phyloP scores from a whole-genome alignment of 2,888 invertebrate species.

The Craniophora ligustri region DNA sequence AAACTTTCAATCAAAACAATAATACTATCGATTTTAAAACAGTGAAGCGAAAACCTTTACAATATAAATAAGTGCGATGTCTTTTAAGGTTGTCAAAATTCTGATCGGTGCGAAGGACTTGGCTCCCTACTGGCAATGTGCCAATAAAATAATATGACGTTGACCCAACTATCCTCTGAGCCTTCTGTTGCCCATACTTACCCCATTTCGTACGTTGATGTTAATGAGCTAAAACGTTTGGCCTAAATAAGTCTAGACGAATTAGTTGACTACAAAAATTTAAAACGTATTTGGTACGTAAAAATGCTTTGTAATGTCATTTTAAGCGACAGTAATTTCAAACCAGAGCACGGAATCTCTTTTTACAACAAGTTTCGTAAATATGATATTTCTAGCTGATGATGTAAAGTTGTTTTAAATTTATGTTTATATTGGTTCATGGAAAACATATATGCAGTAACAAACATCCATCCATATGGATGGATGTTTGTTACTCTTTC shows the following conservation, averaged over 20 bases:
- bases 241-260: slow-evolving; percentile 30
- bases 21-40: no score
- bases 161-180: slow-evolving; percentile 58
- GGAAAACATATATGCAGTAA: no score
- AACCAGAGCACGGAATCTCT: no score
- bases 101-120: slow-evolving; percentile 60
- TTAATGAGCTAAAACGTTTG: slow-evolving; percentile 45
- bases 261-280: slow-evolving; percentile 20
- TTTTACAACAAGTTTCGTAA: no score
- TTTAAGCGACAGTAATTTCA: slow-evolving; percentile 13
- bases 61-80: slow-evolving; percentile 59
- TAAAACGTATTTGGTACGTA: slow-evolving; percentile 14
- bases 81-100: slow-evolving; percentile 62
- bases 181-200: slow-evolving; percentile 58
- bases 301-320: slow-evolving; percentile 10
- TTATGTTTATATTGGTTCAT: no score
- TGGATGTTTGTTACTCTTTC: no score
- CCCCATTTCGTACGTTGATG: slow-evolving; percentile 37
- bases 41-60: no score
- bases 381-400: no score
- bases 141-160: slow-evolving; percentile 75
- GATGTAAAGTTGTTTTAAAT: no score
- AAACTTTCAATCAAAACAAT: no score
- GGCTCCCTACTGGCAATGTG: slow-evolving; percentile 65
- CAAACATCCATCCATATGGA: no score